A percentile compares a stretch with the other conserved stretches of the same genome.
Evolutionary conservation across 2,888 invertebrate genomes (phyloP).

Genomic region (Erannis defoliaria): DNA sequence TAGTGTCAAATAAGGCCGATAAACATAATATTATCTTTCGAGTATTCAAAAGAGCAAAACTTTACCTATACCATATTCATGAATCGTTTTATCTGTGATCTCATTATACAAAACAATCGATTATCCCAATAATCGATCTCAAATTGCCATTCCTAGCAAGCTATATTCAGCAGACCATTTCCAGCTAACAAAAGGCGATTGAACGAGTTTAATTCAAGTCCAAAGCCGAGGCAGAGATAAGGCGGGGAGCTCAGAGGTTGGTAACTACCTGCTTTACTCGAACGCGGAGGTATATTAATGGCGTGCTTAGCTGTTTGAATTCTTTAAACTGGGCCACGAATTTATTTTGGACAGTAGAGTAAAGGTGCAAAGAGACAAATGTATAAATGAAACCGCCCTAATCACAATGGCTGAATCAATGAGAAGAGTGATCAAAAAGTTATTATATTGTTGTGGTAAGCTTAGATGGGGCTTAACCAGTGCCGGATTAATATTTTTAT

Average conservation of each 20-base stretch:
- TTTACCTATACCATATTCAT: no score
- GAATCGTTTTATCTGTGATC: not conserved
- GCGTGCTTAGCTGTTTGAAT: conserved; percentile 24
- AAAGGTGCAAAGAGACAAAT: no score
- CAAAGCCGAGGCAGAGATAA: conserved; percentile 32
- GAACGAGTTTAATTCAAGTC: conserved; percentile 39
- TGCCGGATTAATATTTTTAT: no score
- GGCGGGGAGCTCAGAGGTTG: conserved; percentile 24
- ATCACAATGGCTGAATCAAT: no score
- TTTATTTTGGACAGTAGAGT: no score
- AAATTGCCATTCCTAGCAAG: conserved; percentile 16
- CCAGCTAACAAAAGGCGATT: conserved; percentile 31
- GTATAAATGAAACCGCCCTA: no score
- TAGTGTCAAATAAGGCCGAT: no score
- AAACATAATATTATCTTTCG: not conserved
- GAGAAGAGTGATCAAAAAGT: no score
- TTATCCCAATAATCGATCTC: conserved; percentile 14
- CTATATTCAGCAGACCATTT: conserved; percentile 22
- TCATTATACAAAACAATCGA: conserved; percentile 14
- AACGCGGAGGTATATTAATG: conserved; percentile 30
- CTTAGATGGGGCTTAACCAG: no score
- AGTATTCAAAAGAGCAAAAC: not conserved
- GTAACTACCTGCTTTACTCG: conserved; percentile 32
- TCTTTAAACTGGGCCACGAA: conserved; percentile 20
- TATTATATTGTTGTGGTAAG: no score